Evolutionary conservation across 2,113 vertebrate species (phyloP).

Genomic region (Takifugu bimaculatus): DNA sequence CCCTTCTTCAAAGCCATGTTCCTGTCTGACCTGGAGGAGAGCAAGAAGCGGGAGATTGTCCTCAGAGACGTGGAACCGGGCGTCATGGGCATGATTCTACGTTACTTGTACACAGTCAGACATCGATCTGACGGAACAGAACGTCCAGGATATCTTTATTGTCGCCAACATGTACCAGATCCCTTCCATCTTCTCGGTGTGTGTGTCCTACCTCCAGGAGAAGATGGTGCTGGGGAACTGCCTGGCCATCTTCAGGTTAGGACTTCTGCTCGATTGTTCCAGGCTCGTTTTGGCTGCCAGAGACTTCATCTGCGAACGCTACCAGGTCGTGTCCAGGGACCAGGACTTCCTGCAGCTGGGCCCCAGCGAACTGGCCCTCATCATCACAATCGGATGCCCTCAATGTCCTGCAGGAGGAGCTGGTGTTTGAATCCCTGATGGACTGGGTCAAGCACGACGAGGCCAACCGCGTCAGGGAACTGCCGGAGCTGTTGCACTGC

Average conservation of each 20-base stretch:
- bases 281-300: slow-evolving; percentile 79
- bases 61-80: slow-evolving; percentile 86
- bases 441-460: slow-evolving; percentile 81
- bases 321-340: slow-evolving; percentile 80
- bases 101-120: slow-evolving; percentile 93
- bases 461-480: slow-evolving; percentile 73
- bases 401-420: slow-evolving; percentile 85
- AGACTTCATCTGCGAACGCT: slow-evolving; percentile 88
- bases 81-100: slow-evolving; percentile 85
- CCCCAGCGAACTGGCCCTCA: slow-evolving; percentile 81
- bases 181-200: slow-evolving; percentile 92
- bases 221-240: slow-evolving; percentile 88
- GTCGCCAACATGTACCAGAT: slow-evolving; percentile 94
- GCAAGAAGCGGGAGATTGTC: slow-evolving; percentile 79
- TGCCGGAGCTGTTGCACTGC: slow-evolving; percentile 87
- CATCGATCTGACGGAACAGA: slow-evolving; percentile 85
- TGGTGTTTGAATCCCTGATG: slow-evolving; percentile 90
- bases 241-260: slow-evolving; percentile 87
- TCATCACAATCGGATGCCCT: slow-evolving; percentile 86
- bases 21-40: slow-evolving; percentile 82
- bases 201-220: slow-evolving; percentile 89
- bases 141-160: slow-evolving; percentile 89
- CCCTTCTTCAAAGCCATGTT: slow-evolving; percentile 90
- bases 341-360: slow-evolving; percentile 85
- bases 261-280: slow-evolving; percentile 87